Evolutionary conservation across 2,797 vertebrate species (phyloP), one percentile per base, ranked within the genome.

Genomic region (Pipistrellus kuhlii): DNA sequence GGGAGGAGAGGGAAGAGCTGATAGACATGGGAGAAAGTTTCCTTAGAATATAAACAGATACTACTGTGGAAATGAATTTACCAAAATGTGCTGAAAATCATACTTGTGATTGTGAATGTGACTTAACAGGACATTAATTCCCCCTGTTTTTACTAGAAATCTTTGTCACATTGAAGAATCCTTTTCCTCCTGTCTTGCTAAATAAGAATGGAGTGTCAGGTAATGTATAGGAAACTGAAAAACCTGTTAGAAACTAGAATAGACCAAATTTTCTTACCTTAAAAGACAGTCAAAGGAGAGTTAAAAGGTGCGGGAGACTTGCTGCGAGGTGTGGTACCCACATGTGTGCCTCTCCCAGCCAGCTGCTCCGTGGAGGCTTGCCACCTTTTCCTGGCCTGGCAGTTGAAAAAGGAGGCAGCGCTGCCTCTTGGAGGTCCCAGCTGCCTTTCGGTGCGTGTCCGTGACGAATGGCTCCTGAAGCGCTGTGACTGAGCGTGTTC

Each of bases 341-440:
- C 6, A 0, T 8, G 8, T 20, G 32, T 0, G 4, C 6, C 9
- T 6, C 0, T 15, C n/a, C 72, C 27, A 13, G 13, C 12, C 73
- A 44, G 32, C 41, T 25, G 68, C 78, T 55, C 20, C 32, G 77
- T 20, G 59, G 25, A n/a, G 41, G 25, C 1, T 9, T 3, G 4
- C 25, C 9, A 2, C 9, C 1, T 18, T 48, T 48, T 15, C 38
- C 38, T 41, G 38, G 38, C 69, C 48, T 81, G 53, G 35, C 66
- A 21, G 3, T 46, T 57, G 48, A 27, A 14, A 84, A 30, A 2
- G 1, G 8, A 59, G n/a, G 59, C 25, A 13, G 23, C 5, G 0
- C 4, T 11, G 0, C 55, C 32, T 23, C 5, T 15, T 3, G 20
- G 55, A 23, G 78, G 62, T 30, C n/a, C 66, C 3, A 44, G 46